Percentiles rank a stretch among this genome's conserved stretches.
These are phyloP conservation scores for Eupithecia insigniata DNA, from an alignment of 2,888 invertebrate genomes.

Conservation along the genomic window DNA sequence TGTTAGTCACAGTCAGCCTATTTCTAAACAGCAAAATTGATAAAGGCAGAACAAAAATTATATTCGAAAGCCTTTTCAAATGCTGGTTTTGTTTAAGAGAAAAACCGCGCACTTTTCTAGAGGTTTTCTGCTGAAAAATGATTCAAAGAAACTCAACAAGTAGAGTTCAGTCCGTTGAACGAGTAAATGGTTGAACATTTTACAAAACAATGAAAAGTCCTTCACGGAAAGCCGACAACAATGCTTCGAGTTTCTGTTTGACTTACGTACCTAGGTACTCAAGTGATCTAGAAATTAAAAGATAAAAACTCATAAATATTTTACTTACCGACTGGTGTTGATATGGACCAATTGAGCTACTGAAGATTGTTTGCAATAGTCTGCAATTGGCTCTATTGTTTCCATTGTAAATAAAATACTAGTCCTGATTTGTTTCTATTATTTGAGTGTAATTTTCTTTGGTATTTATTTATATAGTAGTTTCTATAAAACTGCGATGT, in stretches of 20 bases:
- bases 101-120: neutral
- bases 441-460: too few relatives aligned
- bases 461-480: neutral
- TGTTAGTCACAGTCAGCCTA: neutral
- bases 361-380: too few relatives aligned
- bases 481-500: neutral
- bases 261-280: slow-evolving; percentile 2
- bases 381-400: too few relatives aligned
- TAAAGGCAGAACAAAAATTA: neutral
- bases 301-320: neutral
- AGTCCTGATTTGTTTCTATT: too few relatives aligned
- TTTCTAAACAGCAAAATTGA: neutral
- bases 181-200: slow-evolving; percentile 27
- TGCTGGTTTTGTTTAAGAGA: neutral
- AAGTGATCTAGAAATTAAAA: slow-evolving; percentile 4
- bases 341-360: too few relatives aligned
- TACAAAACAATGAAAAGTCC: slow-evolving; percentile 26
- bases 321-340: neutral
- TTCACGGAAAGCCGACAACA: slow-evolving; percentile 25
- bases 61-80: neutral
- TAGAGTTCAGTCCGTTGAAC: slow-evolving; percentile 6
- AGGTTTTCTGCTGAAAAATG: neutral
- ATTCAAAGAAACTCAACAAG: slow-evolving; percentile 30
- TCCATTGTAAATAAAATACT: too few relatives aligned
- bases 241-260: slow-evolving; percentile 21